phyloP scores from a whole-genome alignment of 1,140 invertebrate genomes.

The Spodoptera frugiperda region DNA sequence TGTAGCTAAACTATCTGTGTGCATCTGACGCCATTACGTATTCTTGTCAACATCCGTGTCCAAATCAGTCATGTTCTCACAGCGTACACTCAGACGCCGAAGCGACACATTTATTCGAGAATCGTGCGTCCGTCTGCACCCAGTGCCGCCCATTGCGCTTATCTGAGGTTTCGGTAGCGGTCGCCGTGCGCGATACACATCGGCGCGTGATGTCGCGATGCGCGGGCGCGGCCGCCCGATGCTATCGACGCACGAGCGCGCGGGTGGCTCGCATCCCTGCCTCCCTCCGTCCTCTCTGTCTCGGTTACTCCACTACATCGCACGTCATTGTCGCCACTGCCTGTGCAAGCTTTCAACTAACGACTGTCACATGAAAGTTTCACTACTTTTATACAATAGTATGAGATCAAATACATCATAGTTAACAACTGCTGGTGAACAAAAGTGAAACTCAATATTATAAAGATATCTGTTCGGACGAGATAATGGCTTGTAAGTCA shows the following conservation, averaged over 20 bases:
- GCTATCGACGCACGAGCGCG: constrained; percentile 69
- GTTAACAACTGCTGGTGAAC: background rate
- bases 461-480: constrained; percentile 2
- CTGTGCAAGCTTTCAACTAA: constrained; percentile 10
- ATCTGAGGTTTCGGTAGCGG: constrained; percentile 68
- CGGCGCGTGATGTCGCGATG: constrained; percentile 75
- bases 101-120: constrained; percentile 74
- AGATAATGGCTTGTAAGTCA: background rate
- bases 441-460: constrained; percentile 1
- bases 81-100: constrained; percentile 64
- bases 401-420: too few species aligned
- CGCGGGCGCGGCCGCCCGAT: constrained; percentile 63
- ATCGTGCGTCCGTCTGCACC: constrained; percentile 68
- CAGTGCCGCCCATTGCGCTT: constrained; percentile 52
- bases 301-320: constrained; percentile 8
- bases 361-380: background rate
- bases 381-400: too few species aligned
- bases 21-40: constrained; percentile 41
- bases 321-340: constrained; percentile 10
- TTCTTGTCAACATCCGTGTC: constrained; percentile 33
- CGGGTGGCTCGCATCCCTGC: constrained; percentile 63
- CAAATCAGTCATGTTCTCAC: constrained; percentile 57
- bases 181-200: constrained; percentile 64
- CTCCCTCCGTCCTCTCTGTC: background rate
- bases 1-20: constrained; percentile 11